Evolutionary conservation across 2,888 invertebrate species (phyloP).

Genomic region (Leptothorax acervorum): DNA sequence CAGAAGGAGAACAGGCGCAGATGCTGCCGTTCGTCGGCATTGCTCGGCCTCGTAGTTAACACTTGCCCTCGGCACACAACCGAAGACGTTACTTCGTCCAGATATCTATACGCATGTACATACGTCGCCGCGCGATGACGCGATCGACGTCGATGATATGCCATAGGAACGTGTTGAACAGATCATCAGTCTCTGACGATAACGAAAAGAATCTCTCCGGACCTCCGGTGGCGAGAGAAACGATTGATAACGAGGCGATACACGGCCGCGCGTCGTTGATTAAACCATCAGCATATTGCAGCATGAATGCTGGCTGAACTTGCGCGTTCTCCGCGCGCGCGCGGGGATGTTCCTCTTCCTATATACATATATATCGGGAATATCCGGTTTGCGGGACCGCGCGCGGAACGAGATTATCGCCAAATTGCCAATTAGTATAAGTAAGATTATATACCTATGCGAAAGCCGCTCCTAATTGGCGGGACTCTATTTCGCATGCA

Average conservation of each 20-base stretch:
- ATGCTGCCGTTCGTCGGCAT: not conserved
- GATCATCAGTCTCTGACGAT: not conserved
- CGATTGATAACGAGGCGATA: not conserved
- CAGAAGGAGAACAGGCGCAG: conserved; percentile 51
- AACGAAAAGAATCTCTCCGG: not conserved
- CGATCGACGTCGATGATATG: conserved; percentile 51
- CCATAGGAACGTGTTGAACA: not conserved
- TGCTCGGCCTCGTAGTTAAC: conserved; percentile 57
- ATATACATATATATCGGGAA: not conserved
- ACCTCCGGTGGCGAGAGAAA: not conserved
- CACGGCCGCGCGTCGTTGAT: not conserved
- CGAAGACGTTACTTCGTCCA: not conserved
- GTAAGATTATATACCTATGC: conserved; percentile 30
- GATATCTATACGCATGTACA: conserved; percentile 20
- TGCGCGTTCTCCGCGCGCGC: not conserved
- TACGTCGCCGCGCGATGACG: conserved; percentile 11
- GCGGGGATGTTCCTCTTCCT: not conserved
- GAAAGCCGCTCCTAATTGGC: conserved; percentile 37
- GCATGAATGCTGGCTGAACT: not conserved
- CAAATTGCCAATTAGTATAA: conserved; percentile 48
- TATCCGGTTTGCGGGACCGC: conserved; percentile 27
- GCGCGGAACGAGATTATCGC: conserved; percentile 17
- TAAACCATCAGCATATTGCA: not conserved
- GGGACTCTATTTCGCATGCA: conserved; percentile 40
- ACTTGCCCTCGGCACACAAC: conserved; percentile 35